Evolutionary conservation across 1,140 invertebrate genomes (phyloP).

Genomic region (Drosophila guanche): DNA sequence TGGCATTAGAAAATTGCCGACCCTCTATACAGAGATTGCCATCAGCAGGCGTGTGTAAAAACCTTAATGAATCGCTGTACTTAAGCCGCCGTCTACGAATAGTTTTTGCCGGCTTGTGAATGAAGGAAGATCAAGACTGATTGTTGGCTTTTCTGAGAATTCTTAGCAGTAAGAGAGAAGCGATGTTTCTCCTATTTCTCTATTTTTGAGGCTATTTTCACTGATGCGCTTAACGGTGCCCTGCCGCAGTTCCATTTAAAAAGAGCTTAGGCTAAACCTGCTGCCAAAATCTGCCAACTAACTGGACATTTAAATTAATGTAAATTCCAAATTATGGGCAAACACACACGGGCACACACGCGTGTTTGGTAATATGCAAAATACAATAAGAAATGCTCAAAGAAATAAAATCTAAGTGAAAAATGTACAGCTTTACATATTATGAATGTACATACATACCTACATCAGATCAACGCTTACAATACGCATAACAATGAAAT

Average conservation of each 20-base stretch:
- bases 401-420: constrained; percentile 34
- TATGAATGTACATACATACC: too few relatives aligned
- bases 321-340: constrained; percentile 72
- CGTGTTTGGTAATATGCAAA: constrained; percentile 61
- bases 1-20: constrained; percentile 22
- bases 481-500: constrained; percentile 82
- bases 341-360: constrained; percentile 16
- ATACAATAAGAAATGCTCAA: constrained; percentile 64
- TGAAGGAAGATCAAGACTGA: constrained; percentile 27
- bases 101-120: constrained; percentile 37
- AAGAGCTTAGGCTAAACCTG: constrained; percentile 61
- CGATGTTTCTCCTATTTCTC: too few relatives aligned
- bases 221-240: constrained; percentile 49
- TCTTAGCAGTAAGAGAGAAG: background rate
- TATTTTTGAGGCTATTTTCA: constrained; percentile 14
- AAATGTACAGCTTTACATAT: background rate
- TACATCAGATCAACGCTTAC: constrained; percentile 73
- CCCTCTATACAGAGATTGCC: constrained; percentile 12
- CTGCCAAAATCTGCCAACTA: constrained; percentile 64
- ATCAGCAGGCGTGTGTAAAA: constrained; percentile 33
- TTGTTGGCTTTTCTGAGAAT: constrained; percentile 45
- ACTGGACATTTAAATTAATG: constrained; percentile 79
- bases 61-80: constrained; percentile 21
- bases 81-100: constrained; percentile 20
- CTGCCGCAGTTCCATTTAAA: constrained; percentile 29